Base-by-base conservation (phyloP, 2,888 invertebrate species). In the Noctuana brunneofusca region DNA sequence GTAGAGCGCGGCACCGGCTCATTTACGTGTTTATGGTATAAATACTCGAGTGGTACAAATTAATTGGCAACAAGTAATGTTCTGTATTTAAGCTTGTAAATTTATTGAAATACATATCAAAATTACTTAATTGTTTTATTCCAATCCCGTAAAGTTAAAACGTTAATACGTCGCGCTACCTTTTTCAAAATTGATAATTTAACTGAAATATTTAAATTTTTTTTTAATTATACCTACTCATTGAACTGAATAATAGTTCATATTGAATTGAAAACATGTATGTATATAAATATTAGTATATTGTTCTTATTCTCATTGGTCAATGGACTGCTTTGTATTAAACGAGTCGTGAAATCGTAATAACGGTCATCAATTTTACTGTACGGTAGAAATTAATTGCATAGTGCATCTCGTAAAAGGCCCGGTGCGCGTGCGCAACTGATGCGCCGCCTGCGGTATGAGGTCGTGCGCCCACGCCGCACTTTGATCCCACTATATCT, bases 401-500 rank as follows among this genome's bases (percentile, higher is more conserved):
- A 58, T 64, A 60, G 64, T 64, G 75, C 76, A 77, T 76, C 79
- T 71, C 78, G 79, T 79, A 79, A 83, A 84, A 86, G 88, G 84
- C 81, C 80, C 79, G 80, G 72, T 80, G 83, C 84, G 87, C 82
- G 78, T 78, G 84, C 84, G 86, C 84, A 78, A 76, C 70, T 77
- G 78, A 75, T 75, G 75, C 74, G 75, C 75, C 72, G 78, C 76
- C 75, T 75, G 84, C 75, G 88, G 90, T 89, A 89, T 90, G 88
- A 81, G 89, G 89, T 84, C 89, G 84, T 75, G 82, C 89, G 88
- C 89, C 89, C 88, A 89, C 89, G 82, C 83, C 78, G 88, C 87
- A 89, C 89, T 89, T 89, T 89, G 89, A 88, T 89, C 88, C 84
- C 80, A 74, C 75, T 78, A 82, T 80, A 84, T 89, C 87, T 87